Evolutionary conservation across 1,140 invertebrate genomes (phyloP), one percentile per base, ranked within the genome.

Genomic region (Leptinotarsa texana): DNA sequence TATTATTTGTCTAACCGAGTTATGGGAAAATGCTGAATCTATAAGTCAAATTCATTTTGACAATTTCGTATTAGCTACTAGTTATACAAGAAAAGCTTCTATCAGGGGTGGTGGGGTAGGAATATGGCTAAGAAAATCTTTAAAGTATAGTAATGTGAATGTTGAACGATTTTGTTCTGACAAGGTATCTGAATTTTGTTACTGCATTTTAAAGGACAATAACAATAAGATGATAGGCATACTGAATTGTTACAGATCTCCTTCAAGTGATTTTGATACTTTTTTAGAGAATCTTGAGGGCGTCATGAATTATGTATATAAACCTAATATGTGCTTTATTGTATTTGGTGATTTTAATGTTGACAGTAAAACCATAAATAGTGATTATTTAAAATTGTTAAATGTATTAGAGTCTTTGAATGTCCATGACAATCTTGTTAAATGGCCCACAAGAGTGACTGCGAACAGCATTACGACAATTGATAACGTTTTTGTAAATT

Each of bases 271-370:
- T 65, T 65, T 17, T 13, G 24, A 65, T 13, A 65, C 24, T 4
- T 65, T 65, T 21, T 21, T 65, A 21, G 24, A 65, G 11, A 65
- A 65, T 21, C 63, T 27, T 65, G 18, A 65, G 3, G 15, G 24
- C 15, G 33, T n/a, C 33, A 27, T 68, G 18, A 68, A 68, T 68
- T 21, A 21, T 69, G 17, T 69, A n/a, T 21, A 47, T 47, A 69
- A 69, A 69, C 42, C 67, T 18, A 69, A 69, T 69, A 21, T 21
- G 13, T 27, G 21, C 42, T n/a, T 69, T 33, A 33, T 47, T 42
- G 42, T 69, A 69, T 69, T 42, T 69, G 15, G 67, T 33, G 67
- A 69, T 69, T 69, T 69, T 69, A 69, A 69, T 69, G 67, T 69
- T 42, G 33, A 69, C 42, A 69, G 24, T 42, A 21, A 33, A n/a